Conservation (phyloP, 2,113 vertebrate genomes). For the Pongo pygmaeus region DNA sequence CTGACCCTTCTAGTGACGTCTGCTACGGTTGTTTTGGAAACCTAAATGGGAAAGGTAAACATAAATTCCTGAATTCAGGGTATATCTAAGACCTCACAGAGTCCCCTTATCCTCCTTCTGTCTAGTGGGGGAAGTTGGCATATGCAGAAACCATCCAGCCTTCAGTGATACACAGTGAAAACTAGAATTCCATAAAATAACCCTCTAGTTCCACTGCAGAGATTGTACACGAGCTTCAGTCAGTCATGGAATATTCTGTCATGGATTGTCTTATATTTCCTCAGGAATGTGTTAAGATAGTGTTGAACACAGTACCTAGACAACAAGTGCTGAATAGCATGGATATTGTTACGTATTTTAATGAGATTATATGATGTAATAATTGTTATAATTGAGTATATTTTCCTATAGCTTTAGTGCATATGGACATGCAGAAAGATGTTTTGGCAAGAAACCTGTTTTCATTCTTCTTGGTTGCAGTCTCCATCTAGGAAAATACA, state of each 20-base stretch:
- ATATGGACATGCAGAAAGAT: neutral
- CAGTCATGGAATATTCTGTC: neutral
- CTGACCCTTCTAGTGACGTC: neutral
- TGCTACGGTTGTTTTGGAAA: neutral
- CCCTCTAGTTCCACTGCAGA: neutral
- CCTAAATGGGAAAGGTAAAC: neutral
- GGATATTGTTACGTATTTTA: neutral
- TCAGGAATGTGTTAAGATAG: neutral
- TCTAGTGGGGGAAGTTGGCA: neutral
- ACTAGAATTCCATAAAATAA: neutral
- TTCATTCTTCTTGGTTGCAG: neutral
- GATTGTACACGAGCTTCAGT: neutral
- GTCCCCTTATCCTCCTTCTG: neutral
- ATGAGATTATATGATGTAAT: neutral
- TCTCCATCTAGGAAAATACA: neutral
- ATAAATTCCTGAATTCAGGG: neutral
- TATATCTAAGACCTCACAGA: neutral
- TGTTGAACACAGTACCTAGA: neutral
- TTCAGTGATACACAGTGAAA: neutral
- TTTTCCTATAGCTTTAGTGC: neutral
- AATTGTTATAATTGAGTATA: neutral
- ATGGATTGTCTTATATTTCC: neutral
- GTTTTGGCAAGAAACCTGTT: neutral
- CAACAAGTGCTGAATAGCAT: neutral
- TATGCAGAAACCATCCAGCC: neutral